Percentiles rank a stretch among this genome's conserved stretches.
phyloP scores from a whole-genome alignment of 2,888 invertebrate genomes.

The Scaptomyza cyrtandrae region DNA sequence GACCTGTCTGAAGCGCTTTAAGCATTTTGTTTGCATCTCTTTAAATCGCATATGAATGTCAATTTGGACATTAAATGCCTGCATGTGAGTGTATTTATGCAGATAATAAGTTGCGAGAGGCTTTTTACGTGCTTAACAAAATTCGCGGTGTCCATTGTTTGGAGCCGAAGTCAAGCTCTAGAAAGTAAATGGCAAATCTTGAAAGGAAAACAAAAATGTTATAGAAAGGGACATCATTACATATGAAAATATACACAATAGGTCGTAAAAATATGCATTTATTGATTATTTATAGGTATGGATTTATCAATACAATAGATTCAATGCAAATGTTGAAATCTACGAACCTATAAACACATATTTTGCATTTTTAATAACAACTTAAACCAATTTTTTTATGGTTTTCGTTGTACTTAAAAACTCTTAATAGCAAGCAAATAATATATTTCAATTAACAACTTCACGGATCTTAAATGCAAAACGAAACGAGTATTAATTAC shows the following conservation, averaged over 20 bases:
- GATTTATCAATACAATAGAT: too few species aligned
- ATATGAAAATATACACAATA: background rate
- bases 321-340: background rate
- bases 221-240: background rate
- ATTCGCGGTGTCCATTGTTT: slow-evolving; percentile 15
- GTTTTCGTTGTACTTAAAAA: too few species aligned
- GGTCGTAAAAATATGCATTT: background rate
- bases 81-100: slow-evolving; percentile 9
- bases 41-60: slow-evolving; percentile 55
- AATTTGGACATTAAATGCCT: slow-evolving; percentile 34
- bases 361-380: too few species aligned
- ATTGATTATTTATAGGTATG: background rate
- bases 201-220: background rate
- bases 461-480: slow-evolving; percentile 30
- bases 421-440: background rate
- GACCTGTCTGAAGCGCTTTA: slow-evolving; percentile 44
- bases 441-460: slow-evolving; percentile 24
- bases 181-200: slow-evolving; percentile 6
- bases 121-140: slow-evolving; percentile 12
- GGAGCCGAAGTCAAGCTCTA: slow-evolving; percentile 9
- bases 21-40: slow-evolving; percentile 56
- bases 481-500: slow-evolving; percentile 68
- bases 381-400: too few species aligned
- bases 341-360: too few species aligned
- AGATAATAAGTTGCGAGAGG: slow-evolving; percentile 12